These are phyloP conservation scores for Brassicogethes aeneus DNA, from an alignment of 2,888 invertebrate species.

Conservation along the genomic window DNA sequence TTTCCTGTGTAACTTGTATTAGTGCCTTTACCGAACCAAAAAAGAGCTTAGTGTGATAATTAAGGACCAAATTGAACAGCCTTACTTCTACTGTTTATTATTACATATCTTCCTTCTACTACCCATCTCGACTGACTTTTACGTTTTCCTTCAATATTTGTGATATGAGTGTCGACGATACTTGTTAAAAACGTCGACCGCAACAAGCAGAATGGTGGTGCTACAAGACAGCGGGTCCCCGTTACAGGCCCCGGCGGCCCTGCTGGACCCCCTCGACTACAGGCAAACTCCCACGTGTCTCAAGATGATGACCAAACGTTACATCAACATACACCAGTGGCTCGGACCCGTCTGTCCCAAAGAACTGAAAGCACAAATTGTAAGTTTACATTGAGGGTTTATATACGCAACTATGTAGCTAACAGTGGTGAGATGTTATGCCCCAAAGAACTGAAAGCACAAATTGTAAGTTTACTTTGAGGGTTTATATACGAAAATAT, in stretches of 20 bases:
- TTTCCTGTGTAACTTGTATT: too few relatives aligned
- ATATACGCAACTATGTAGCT: too few relatives aligned
- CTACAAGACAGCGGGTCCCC: conserved; percentile 62
- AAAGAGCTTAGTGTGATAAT: conserved; percentile 17
- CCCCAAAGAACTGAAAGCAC: conserved; percentile 71
- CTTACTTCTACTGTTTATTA: conserved; percentile 20
- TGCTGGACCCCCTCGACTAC: conserved; percentile 62
- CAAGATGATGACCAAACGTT: conserved; percentile 85
- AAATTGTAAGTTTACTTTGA: conserved; percentile 53
- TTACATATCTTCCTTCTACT: conserved; percentile 8
- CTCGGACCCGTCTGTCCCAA: conserved; percentile 72
- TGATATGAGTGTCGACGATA: conserved; percentile 12
- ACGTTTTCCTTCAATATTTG: conserved; percentile 8
- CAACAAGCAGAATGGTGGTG: conserved; percentile 46
- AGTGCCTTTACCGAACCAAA: conserved; percentile 21
- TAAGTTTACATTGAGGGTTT: conserved; percentile 43
- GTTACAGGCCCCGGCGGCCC: conserved; percentile 51
- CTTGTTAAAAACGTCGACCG: not conserved
- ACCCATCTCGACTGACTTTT: conserved; percentile 5
- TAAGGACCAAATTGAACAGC: conserved; percentile 21
- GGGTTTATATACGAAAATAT: too few relatives aligned
- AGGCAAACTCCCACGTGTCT: conserved; percentile 74
- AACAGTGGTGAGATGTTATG: too few relatives aligned
- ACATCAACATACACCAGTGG: conserved; percentile 86
- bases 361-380: conserved; percentile 73